Evolutionary conservation across 2,888 invertebrate species (phyloP), one percentile per base, ranked within the genome.

Genomic region (Cylloceria caligata): DNA sequence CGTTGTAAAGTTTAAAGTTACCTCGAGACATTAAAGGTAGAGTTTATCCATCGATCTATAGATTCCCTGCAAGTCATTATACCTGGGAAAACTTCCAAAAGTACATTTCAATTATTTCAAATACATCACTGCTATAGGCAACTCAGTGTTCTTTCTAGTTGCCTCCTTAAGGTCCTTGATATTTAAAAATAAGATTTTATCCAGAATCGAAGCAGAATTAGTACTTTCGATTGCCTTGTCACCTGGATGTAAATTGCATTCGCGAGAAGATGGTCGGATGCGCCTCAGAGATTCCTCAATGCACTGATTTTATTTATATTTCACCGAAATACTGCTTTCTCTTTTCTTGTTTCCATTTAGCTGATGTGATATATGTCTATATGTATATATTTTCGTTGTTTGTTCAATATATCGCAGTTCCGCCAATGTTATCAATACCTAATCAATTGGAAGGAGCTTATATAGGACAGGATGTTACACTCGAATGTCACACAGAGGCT

Each of bases 361-460:
- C n/a, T n/a, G n/a, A n/a, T n/a, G n/a, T n/a, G n/a, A n/a, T n/a
- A n/a, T n/a, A n/a, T n/a, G n/a, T n/a, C n/a, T n/a, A 7, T 60
- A 27, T 13, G 19, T 30, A 19, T 57, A 57, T 57, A 34, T 47
- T 13, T 16, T 69, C 13, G 75, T 84, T 64, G 9, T 75, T 75
- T 81, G 83, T 78, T 85, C 86, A 21, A 52, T 64, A 19, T 34
- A 9, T 52, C 16, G 45, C 94, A 98, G 98, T 98, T 95, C 98
- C 98, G 42, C 98, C 98, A 81, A 98, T 98, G 98, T 94, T 98
- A 91, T 97, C 97, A 87, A 98, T 98, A 91, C 97, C 98, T 69
- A 98, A 98, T 93, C 98, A 98, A 93, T 94, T 98, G 92, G 98
- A 98, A 93, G 98, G 96, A 55, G 98, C 97, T 79, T 97, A 97